These are phyloP conservation scores for human DNA, from an alignment of 2,113 vertebrate species.

Conservation along the genomic window GRCh38 chr2:209472501-209473000, in stretches of 20 bases:
- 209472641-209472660: background rate
- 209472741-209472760: background rate
- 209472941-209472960: background rate
- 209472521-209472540: background rate
- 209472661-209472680: background rate
- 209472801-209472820: background rate
- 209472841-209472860: background rate
- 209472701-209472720: background rate
- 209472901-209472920: background rate
- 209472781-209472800: background rate
- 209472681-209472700: background rate
- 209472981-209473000: background rate
- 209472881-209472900: background rate
- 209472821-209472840: background rate
- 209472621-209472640: constrained; percentile 7
- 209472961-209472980: background rate
- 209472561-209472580: background rate
- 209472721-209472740: background rate
- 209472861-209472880: background rate
- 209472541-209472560: constrained; percentile 5
- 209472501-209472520: background rate
- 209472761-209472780: constrained; percentile 13
- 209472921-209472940: background rate
- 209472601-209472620: background rate
- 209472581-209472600: background rate